Evolutionary conservation across 2,888 invertebrate species (phyloP).

Genomic region (Hirudinaria manillensis): DNA sequence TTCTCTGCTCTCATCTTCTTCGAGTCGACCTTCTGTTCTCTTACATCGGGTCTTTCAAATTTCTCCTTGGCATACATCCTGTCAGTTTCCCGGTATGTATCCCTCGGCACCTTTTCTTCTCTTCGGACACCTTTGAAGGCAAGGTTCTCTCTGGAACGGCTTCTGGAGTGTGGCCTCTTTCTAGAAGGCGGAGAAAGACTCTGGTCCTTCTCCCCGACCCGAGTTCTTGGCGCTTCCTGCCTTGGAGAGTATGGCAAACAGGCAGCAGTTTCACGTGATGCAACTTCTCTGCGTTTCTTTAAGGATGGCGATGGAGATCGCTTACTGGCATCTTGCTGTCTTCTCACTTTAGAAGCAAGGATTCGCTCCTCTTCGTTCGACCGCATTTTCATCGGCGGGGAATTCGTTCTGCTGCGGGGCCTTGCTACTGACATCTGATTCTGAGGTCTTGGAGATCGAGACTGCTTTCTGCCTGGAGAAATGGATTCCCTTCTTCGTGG

Average conservation of each 20-base stretch:
- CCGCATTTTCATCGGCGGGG: background rate
- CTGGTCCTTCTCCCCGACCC: background rate
- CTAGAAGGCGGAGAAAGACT: background rate
- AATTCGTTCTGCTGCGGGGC: background rate
- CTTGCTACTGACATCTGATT: background rate
- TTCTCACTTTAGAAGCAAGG: background rate
- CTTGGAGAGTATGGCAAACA: background rate
- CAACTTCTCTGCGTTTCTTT: background rate
- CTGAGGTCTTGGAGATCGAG: background rate
- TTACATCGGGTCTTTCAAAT: background rate
- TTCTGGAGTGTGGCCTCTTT: conserved; percentile 2
- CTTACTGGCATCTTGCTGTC: background rate
- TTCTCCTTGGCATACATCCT: background rate
- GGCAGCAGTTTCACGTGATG: too few species aligned
- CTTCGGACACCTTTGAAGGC: background rate
- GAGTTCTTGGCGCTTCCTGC: background rate
- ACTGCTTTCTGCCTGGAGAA: background rate
- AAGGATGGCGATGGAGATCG: background rate
- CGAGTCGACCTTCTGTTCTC: conserved; percentile 7
- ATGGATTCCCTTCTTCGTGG: too few species aligned
- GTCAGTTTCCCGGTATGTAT: background rate
- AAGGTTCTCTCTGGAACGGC: background rate
- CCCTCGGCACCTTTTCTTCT: background rate
- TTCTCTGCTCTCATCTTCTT: conserved; percentile 1
- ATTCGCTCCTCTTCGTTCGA: background rate